Evolutionary conservation across 1,140 invertebrate species (phyloP), one percentile per base, ranked within the genome.

Genomic region (Aphelenchoides avenae): DNA sequence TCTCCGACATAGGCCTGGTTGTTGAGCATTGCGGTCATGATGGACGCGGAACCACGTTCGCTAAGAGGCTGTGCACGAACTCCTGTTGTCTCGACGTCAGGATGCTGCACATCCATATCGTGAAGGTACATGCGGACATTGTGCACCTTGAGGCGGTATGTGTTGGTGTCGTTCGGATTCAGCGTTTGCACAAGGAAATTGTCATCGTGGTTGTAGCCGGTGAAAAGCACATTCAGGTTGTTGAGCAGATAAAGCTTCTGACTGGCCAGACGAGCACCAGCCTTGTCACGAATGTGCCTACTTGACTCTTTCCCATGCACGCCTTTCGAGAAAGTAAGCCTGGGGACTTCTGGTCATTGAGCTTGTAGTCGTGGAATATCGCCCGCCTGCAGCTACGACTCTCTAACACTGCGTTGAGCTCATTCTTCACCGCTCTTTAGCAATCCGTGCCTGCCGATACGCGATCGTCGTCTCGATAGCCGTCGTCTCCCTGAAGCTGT

Each of bases 251-350:
- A 64, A 13, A 57, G 36, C 7, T 52, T 24, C 27, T 66, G 61
- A 31, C 64, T 61, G 3, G 30, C 61, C 0, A 61, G 34, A 30
- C 58, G 43, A 64, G 55, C 18, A 63, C 58, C 15, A 61, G 29
- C n/a, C 61, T 27, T 2, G 58, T 55, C 0, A 58, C 4, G 11
- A 64, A 29, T 7, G 52, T 42, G 22, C 33, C 18, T 5, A 15
- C 18, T 18, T 20, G 5, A 18, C 58, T 53, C 5, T 18, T 20
- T 1, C 24, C 15, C 18, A 64, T 31, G 0, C 20, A 20, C 24
- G 5, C 9, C 33, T 13, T 26, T 3, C 58, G 48, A 6, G 9
- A 30, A 9, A 7, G 18, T 31, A 61, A 59, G n/a, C 57, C 57
- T 1, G 5, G 7, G 36, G 42, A 37, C 3, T 1, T n/a, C 4